Evolutionary conservation across 30 jellyfish, hydroid and myxozoan species (phyloP).

Genomic region (Morbakka virulenta): DNA sequence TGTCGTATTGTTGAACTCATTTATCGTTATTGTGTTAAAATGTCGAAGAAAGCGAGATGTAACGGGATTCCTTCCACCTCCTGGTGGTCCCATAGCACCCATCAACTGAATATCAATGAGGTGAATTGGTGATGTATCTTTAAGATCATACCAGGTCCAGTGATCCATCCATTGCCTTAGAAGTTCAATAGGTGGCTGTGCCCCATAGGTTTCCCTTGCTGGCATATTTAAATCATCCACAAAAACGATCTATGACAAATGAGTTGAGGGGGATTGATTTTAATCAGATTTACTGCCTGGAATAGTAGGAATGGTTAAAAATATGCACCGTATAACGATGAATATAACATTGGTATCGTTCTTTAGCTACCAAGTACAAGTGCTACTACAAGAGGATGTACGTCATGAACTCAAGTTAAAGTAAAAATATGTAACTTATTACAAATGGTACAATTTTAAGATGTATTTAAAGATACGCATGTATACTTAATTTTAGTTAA

Average conservation of each 20-base stretch:
- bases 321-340: too few relatives aligned
- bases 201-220: conserved; percentile 96
- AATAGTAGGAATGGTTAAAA: too few relatives aligned
- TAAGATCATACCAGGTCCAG: conserved; percentile 94
- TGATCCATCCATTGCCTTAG: conserved; percentile 97
- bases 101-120: conserved; percentile 89
- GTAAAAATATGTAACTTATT: too few relatives aligned
- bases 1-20: conserved; percentile 82
- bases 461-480: too few relatives aligned
- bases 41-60: conserved; percentile 98
- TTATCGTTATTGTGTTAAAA: conserved; percentile 87
- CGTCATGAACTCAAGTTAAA: too few relatives aligned
- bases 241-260: conserved; percentile 92
- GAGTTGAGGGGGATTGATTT: too few relatives aligned
- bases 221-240: conserved; percentile 99
- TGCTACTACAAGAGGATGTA: too few relatives aligned
- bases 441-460: too few relatives aligned
- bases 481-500: too few relatives aligned
- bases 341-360: too few relatives aligned
- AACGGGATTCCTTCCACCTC: conserved; percentile 98
- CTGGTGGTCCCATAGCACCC: conserved; percentile 99
- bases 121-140: conserved; percentile 96
- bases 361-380: too few relatives aligned
- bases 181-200: conserved; percentile 98
- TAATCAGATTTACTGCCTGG: too few relatives aligned